A percentile compares a stretch with the other conserved stretches of the same genome.
These are phyloP conservation scores for Pyrrhia umbra DNA, from an alignment of 2,888 invertebrate species.

Conservation along the genomic window DNA sequence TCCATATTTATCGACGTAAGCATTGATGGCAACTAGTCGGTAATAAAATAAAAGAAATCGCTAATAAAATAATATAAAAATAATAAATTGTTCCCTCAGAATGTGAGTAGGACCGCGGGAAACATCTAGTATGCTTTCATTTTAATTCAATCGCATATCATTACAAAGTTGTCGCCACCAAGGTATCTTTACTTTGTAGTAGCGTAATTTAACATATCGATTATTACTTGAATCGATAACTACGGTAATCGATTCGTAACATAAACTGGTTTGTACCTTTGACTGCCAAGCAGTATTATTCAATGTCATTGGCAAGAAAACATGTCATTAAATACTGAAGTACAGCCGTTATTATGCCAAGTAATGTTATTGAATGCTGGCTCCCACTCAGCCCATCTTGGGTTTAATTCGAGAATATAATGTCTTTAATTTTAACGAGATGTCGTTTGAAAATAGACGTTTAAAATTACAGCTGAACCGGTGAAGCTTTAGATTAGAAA, in stretches of 20 bases:
- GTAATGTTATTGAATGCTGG: constrained; percentile 49
- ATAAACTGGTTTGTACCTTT: constrained; percentile 50
- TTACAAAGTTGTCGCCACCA: constrained; percentile 19
- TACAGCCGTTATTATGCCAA: constrained; percentile 46
- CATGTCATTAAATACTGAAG: constrained; percentile 48
- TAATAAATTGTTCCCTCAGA: too few species aligned
- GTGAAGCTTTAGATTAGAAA: neutral
- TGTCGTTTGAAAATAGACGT: constrained; percentile 14
- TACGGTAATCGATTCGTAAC: constrained; percentile 41
- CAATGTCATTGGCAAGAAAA: constrained; percentile 62
- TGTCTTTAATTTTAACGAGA: constrained; percentile 31
- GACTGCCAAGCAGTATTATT: constrained; percentile 39
- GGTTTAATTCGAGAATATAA: constrained; percentile 35
- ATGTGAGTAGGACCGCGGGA: too few species aligned
- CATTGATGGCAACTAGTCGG: too few species aligned
- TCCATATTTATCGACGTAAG: too few species aligned
- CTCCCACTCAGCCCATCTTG: constrained; percentile 45
- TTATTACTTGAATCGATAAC: constrained; percentile 42
- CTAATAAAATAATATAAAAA: neutral
- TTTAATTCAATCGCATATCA: constrained; percentile 4
- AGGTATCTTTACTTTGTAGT: constrained; percentile 3
- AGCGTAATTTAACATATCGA: constrained; percentile 25
- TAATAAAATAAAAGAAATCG: neutral
- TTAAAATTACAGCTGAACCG: constrained; percentile 10
- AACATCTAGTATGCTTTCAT: constrained; percentile 21